Base-by-base conservation (phyloP, 2,888 invertebrate species). In the Lamproptera curius region DNA sequence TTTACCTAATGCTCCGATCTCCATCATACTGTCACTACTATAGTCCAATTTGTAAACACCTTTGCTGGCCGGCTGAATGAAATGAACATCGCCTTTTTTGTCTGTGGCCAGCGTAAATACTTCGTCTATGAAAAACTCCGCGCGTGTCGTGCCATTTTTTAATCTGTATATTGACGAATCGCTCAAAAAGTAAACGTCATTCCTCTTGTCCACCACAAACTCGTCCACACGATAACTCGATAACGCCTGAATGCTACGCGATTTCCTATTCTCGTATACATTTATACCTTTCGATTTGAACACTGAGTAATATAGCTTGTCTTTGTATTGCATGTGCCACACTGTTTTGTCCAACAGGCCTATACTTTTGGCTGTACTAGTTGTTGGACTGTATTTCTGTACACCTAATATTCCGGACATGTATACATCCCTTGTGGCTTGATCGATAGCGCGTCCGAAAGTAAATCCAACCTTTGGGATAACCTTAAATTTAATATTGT, bases 131-230 rank as follows among this genome's bases (percentile, higher is more conserved):
- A 80, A 73, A 2, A 72, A 43, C 13, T 53, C 57, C 0, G 70
- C 58, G 13, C 53, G 59, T 11, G 59, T 69, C n/a, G 62, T 66
- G 35, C 70, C 71, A 13, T 70, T 75, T 53, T 61, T 75, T 16
- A 78, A 52, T 41, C 70, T 60, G 50, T 71, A 77, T 15, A 76
- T 57, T 2, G 62, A 65, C 0, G 59, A 65, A 33, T 75, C 61
- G n/a, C 68, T 71, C 58, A 72, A 57, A 40, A 82, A 80, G 50
- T 78, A 82, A 13, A 80, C 65, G 46, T 82, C 75, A 2, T 67
- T 67, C 8, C 52, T 55, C 51, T 70, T 67, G 53, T 81, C 82
- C 23, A 82, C 56, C 2, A 81, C 63, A 34, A 82, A 82, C 56
- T 82, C 77, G 42, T 82, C 80, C 28, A 83, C 72, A 16, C 59